Evolutionary conservation across 2,113 vertebrate genomes (phyloP).

Genomic region (Scomber colias): DNA sequence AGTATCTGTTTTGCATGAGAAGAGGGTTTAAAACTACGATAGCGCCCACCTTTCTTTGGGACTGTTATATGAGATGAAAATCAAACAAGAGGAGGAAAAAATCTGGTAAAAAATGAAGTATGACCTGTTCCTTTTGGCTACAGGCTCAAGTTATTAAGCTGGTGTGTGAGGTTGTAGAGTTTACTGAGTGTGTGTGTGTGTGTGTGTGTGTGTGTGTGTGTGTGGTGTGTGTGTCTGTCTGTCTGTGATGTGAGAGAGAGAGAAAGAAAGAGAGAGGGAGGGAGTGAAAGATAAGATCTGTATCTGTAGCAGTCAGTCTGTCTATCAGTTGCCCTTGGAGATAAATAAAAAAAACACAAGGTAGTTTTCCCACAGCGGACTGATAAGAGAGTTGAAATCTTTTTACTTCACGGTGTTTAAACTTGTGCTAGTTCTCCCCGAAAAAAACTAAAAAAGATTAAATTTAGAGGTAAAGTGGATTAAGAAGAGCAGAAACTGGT

Average conservation of each 20-base stretch:
- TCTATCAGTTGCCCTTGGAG: constrained; percentile 31
- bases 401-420: neutral
- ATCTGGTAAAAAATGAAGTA: neutral
- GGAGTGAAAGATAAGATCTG: constrained; percentile 30
- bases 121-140: neutral
- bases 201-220: neutral
- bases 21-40: no score
- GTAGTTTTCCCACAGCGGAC: neutral
- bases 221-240: no score
- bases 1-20: no score
- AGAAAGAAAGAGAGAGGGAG: neutral
- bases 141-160: neutral
- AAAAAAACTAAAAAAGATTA: neutral
- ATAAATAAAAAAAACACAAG: constrained; percentile 18
- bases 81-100: neutral
- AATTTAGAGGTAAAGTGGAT: neutral
- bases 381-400: constrained; percentile 30
- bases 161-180: neutral
- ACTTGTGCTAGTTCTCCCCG: neutral
- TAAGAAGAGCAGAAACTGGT: neutral
- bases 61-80: neutral
- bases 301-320: constrained; percentile 15
- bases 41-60: no score
- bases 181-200: neutral
- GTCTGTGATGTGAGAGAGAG: neutral